Percentiles rank a stretch among this genome's conserved stretches.
These are phyloP conservation scores for Trachelus stipa DNA, from an alignment of 2,888 invertebrate species.

Conservation along the genomic window DNA sequence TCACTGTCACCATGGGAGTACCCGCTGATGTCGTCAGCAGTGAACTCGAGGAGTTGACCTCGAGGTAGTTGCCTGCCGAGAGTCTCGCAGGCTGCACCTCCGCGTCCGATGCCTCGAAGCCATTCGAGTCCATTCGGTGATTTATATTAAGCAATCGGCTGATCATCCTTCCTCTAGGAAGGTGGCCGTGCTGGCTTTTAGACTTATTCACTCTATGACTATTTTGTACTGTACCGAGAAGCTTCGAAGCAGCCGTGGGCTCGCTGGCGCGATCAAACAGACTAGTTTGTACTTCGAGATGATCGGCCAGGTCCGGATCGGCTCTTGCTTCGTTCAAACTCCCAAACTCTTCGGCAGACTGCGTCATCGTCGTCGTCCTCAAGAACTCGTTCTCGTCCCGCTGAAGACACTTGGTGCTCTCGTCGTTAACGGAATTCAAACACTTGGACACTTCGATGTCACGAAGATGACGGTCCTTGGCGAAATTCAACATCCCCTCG, in stretches of 20 bases:
- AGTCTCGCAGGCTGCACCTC: neutral
- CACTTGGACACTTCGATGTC: slow-evolving; percentile 21
- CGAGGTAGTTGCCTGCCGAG: slow-evolving; percentile 1
- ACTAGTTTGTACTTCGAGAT: neutral
- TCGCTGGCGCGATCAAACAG: neutral
- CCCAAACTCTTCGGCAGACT: neutral
- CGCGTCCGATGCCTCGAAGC: neutral
- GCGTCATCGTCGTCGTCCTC: neutral
- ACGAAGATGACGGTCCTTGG: slow-evolving; percentile 12
- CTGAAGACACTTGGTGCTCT: neutral
- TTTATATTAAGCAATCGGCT: neutral
- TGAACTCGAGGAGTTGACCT: neutral
- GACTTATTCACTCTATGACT: neutral
- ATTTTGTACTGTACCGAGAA: neutral
- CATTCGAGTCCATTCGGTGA: neutral
- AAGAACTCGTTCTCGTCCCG: neutral
- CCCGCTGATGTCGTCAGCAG: neutral
- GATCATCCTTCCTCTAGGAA: neutral
- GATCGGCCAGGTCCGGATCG: neutral
- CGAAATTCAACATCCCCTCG: slow-evolving; percentile 26
- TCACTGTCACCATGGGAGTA: slow-evolving; percentile 69
- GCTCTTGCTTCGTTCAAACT: neutral
- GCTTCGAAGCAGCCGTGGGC: neutral
- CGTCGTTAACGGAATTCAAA: slow-evolving; percentile 5
- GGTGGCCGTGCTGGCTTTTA: neutral